A percentile compares a stretch with the other conserved stretches of the same genome.
phyloP scores from a whole-genome alignment of 2,797 vertebrate genomes.

The Aulostomus chinensis region DNA sequence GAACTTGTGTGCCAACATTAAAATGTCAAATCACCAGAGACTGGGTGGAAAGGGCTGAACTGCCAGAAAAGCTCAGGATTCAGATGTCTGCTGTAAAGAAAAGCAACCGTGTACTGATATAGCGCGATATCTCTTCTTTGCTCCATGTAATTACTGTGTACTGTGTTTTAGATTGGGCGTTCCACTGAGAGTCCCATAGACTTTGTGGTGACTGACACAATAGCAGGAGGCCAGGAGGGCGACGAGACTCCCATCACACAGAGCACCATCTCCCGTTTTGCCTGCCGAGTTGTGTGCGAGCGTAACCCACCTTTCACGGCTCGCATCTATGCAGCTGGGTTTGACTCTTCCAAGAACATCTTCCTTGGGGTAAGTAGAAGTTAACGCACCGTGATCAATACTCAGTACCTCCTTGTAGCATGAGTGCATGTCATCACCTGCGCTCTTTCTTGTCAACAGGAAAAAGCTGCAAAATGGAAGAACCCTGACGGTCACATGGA shows the following conservation, averaged over 20 bases:
- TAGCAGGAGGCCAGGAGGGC: slow-evolving; percentile 89
- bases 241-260: slow-evolving; percentile 96
- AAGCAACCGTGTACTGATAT: neutral
- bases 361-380: slow-evolving; percentile 94
- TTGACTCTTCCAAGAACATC: slow-evolving; percentile 99
- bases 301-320: slow-evolving; percentile 90
- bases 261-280: slow-evolving; percentile 98
- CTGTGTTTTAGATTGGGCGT: slow-evolving; percentile 89
- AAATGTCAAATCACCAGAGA: slow-evolving; percentile 1
- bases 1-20: neutral
- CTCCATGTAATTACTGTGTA: neutral
- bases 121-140: slow-evolving; percentile 6
- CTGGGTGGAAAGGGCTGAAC: neutral
- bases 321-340: slow-evolving; percentile 96
- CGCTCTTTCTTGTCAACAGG: slow-evolving; percentile 73
- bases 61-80: slow-evolving; percentile 7
- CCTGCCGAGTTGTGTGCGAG: slow-evolving; percentile 96
- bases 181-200: slow-evolving; percentile 98
- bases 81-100: neutral
- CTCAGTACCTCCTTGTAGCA: neutral
- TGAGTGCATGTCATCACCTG: slow-evolving; percentile 3
- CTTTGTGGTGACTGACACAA: slow-evolving; percentile 97
- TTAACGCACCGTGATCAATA: neutral
- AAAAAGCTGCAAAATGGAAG: slow-evolving; percentile 99
- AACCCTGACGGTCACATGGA: slow-evolving; percentile 99